Percentiles rank a stretch among this genome's conserved stretches.
These are phyloP conservation scores for Troides oblongomaculatus DNA, from an alignment of 2,888 invertebrate genomes.

Conservation along the genomic window DNA sequence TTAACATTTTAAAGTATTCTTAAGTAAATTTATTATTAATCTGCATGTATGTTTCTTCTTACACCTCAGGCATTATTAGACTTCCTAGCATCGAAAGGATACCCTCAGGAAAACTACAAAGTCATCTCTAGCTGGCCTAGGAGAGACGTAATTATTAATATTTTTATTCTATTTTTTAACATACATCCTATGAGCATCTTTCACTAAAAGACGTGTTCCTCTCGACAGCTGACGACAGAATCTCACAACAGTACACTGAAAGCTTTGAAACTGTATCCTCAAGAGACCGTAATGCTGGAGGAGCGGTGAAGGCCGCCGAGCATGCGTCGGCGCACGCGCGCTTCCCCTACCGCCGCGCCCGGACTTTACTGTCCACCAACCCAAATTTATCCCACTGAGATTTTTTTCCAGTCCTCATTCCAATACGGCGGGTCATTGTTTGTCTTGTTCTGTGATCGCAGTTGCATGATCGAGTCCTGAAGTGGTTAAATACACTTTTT, in stretches of 20 bases:
- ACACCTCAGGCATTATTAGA: constrained; percentile 86
- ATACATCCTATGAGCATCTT: constrained; percentile 3
- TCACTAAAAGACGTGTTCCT: background rate
- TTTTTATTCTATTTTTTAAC: constrained; percentile 3
- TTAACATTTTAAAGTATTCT: background rate
- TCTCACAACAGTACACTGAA: constrained; percentile 87
- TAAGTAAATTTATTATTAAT: background rate
- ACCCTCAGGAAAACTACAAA: constrained; percentile 92
- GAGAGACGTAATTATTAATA: constrained; percentile 89
- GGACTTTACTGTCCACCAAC: background rate
- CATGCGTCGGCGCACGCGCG: constrained; percentile 27
- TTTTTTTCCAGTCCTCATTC: constrained; percentile 13
- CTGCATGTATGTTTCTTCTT: background rate
- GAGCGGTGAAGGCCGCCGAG: constrained; percentile 85
- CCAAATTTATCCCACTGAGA: constrained; percentile 1
- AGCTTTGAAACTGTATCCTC: constrained; percentile 92
- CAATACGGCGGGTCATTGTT: constrained; percentile 18
- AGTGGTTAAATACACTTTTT: background rate
- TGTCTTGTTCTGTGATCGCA: background rate
- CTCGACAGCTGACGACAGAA: constrained; percentile 86
- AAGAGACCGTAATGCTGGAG: constrained; percentile 96
- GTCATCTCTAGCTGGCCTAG: constrained; percentile 96
- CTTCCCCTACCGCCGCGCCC: constrained; percentile 3
- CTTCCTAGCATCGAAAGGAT: constrained; percentile 93
- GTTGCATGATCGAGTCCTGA: background rate